phyloP scores from a whole-genome alignment of 1,140 invertebrate species.

The Chionoecetes opilio region DNA sequence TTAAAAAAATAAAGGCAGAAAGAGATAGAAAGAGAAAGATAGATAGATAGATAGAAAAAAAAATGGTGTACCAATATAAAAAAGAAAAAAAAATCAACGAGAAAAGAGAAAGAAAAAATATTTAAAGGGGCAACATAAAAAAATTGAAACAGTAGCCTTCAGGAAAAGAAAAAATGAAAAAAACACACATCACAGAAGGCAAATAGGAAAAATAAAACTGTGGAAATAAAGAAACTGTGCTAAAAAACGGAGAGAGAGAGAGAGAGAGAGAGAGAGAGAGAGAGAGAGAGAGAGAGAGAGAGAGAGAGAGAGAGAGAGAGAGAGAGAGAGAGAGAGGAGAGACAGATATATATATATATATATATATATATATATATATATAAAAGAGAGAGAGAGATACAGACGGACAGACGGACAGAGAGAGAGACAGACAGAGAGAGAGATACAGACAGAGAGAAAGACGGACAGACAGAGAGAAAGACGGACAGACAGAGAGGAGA shows the following conservation, averaged over 20 bases:
- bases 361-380: too few species aligned
- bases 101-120: neutral
- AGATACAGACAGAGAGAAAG: neutral
- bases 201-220: neutral
- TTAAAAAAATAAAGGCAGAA: neutral
- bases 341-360: too few species aligned
- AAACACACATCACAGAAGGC: neutral
- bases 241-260: neutral
- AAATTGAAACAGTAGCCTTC: neutral
- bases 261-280: constrained; percentile 4
- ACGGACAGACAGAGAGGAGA: neutral
- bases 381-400: constrained; percentile 53
- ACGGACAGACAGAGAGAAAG: neutral
- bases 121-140: neutral
- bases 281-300: neutral
- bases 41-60: neutral
- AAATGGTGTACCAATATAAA: neutral
- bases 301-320: constrained; percentile 49
- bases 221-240: neutral
- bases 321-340: constrained; percentile 53
- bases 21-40: neutral
- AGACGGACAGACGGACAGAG: too few species aligned
- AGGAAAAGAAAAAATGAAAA: neutral
- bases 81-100: neutral
- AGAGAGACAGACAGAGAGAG: constrained; percentile 6